A percentile compares a stretch with the other conserved stretches of the same genome.
Evolutionary conservation across 2,113 vertebrate species (phyloP).

Genomic region (Corythoichthys haematopterus): DNA sequence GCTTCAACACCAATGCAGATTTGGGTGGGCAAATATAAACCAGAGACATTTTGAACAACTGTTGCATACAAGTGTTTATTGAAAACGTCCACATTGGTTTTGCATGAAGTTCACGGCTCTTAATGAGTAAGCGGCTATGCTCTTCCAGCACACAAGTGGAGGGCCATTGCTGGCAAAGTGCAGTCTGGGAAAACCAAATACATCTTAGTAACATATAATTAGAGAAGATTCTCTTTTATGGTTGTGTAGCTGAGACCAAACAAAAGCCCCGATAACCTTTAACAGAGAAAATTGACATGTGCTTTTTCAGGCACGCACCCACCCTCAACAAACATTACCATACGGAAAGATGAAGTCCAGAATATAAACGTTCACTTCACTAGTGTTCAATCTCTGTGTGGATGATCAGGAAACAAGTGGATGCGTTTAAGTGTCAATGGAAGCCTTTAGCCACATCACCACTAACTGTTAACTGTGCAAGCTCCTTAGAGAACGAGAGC

Average conservation of each 20-base stretch:
- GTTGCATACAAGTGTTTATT: slow-evolving; percentile 8
- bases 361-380: background rate
- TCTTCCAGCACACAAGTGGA: background rate
- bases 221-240: background rate
- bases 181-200: background rate
- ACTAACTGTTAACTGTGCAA: slow-evolving; percentile 48
- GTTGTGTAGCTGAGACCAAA: background rate
- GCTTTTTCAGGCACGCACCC: background rate
- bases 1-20: background rate
- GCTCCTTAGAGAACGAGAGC: slow-evolving; percentile 33
- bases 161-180: slow-evolving; percentile 2
- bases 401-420: slow-evolving; percentile 32
- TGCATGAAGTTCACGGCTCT: slow-evolving; percentile 3
- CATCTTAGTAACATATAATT: background rate
- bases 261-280: background rate
- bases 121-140: background rate
- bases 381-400: slow-evolving; percentile 27
- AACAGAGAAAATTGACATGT: background rate
- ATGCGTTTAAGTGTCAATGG: slow-evolving; percentile 31
- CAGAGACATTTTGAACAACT: background rate
- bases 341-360: background rate
- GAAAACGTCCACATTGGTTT: slow-evolving; percentile 7
- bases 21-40: background rate
- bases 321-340: background rate
- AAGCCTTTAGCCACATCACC: slow-evolving; percentile 52